Percentiles rank a stretch among this genome's conserved stretches.
phyloP scores from a whole-genome alignment of 2,113 vertebrate genomes.

The Brachyhypopomus occidentalis region DNA sequence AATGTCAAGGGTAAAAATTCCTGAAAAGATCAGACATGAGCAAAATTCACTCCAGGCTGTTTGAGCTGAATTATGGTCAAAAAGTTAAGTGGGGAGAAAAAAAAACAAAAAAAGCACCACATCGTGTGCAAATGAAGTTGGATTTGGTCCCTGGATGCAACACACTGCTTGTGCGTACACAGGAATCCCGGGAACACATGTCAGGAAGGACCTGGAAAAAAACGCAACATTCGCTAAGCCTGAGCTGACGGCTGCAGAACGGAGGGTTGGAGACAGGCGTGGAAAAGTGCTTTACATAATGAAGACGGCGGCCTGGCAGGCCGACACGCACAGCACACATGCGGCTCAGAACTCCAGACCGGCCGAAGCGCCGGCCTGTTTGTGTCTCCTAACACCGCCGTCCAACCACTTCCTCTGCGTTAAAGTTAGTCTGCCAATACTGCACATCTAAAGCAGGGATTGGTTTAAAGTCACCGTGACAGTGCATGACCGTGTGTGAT shows the following conservation, averaged over 20 bases:
- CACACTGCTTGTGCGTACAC: conserved; percentile 33
- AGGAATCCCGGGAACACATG: conserved; percentile 2
- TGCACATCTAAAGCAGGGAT: conserved; percentile 21
- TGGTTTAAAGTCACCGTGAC: conserved; percentile 14
- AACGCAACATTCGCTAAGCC: conserved; percentile 16
- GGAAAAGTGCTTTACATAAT: conserved; percentile 42
- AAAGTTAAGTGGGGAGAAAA: not conserved
- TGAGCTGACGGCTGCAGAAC: conserved; percentile 28
- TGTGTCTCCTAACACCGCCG: not conserved
- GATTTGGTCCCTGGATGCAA: conserved; percentile 25
- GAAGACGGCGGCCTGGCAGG: not conserved
- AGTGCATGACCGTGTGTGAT: too few species aligned
- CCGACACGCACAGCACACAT: conserved; percentile 28
- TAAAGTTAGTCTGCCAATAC: not conserved
- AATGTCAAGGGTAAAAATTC: conserved; percentile 24
- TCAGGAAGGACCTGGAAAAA: conserved; percentile 20
- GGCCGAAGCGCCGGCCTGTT: not conserved
- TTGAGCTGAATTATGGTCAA: conserved; percentile 28
- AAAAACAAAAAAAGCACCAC: conserved; percentile 4
- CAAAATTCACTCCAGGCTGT: conserved; percentile 35
- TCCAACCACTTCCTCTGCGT: not conserved
- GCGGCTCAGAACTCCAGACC: not conserved
- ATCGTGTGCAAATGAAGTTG: conserved; percentile 32
- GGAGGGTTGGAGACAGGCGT: conserved; percentile 31
- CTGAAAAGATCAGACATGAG: conserved; percentile 26